Percentiles rank a stretch among this genome's conserved stretches.
These are phyloP conservation scores for Acyrthosiphon pisum DNA, from an alignment of 1,140 invertebrate genomes.

Conservation along the genomic window DNA sequence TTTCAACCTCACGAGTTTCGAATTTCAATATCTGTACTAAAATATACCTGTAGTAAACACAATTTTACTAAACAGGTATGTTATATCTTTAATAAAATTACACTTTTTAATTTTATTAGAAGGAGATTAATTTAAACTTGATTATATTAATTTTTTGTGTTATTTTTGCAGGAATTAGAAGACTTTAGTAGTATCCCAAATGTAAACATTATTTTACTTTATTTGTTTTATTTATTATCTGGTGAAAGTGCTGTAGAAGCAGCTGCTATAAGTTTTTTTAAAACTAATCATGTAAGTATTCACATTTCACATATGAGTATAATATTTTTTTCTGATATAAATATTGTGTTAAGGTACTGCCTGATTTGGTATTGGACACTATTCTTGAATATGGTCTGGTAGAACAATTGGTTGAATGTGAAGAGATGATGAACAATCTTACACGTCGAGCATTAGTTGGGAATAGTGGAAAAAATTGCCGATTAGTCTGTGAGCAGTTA, in stretches of 20 bases:
- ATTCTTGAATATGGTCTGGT: constrained; percentile 48
- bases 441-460: constrained; percentile 13
- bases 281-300: constrained; percentile 38
- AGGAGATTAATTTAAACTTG: background rate
- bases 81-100: background rate
- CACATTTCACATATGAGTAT: background rate
- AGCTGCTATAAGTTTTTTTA: constrained; percentile 26
- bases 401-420: constrained; percentile 41
- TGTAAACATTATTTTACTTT: constrained; percentile 9
- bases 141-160: background rate
- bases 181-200: background rate
- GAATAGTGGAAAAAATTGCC: constrained; percentile 46
- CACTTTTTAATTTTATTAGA: background rate
- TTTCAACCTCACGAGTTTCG: constrained; percentile 20
- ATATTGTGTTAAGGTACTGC: background rate
- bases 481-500: constrained; percentile 42
- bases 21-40: constrained; percentile 35
- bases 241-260: constrained; percentile 50
- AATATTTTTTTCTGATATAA: background rate
- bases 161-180: constrained; percentile 39
- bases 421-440: constrained; percentile 41
- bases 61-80: constrained; percentile 28
- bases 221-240: constrained; percentile 48
- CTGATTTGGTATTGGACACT: constrained; percentile 48
- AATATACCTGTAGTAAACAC: constrained; percentile 45